phyloP scores from a whole-genome alignment of 1,140 invertebrate species.

The Odontomachus brunneus region DNA sequence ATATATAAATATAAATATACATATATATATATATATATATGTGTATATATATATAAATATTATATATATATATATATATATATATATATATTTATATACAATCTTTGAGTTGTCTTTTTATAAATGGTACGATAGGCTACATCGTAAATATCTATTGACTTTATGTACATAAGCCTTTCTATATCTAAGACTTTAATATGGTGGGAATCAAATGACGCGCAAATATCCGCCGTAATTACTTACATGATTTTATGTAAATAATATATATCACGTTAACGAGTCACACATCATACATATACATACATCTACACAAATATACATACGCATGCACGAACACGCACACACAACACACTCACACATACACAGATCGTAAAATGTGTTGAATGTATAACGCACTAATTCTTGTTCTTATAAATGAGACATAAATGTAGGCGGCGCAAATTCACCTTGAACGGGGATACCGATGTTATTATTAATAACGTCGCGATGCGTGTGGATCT shows the following conservation, averaged over 20 bases:
- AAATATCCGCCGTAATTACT: slow-evolving; percentile 19
- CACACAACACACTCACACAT: no score
- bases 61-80: neutral
- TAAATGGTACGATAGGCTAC: slow-evolving; percentile 38
- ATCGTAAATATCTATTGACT: slow-evolving; percentile 52
- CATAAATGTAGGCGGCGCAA: slow-evolving; percentile 9
- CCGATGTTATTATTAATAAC: slow-evolving; percentile 1
- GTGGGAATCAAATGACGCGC: slow-evolving; percentile 29
- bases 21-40: slow-evolving; percentile 1
- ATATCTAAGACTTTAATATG: slow-evolving; percentile 26
- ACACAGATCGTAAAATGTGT: slow-evolving; percentile 56
- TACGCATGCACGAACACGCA: no score
- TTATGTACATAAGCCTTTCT: slow-evolving; percentile 64
- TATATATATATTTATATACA: slow-evolving; percentile 33
- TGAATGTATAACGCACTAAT: slow-evolving; percentile 44
- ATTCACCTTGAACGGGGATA: neutral
- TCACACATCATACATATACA: no score
- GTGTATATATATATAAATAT: neutral
- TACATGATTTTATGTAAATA: slow-evolving; percentile 68
- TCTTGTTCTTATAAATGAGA: slow-evolving; percentile 42
- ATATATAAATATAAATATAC: slow-evolving; percentile 3
- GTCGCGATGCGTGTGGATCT: slow-evolving; percentile 22
- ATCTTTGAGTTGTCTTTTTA: slow-evolving; percentile 51
- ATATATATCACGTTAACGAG: slow-evolving; percentile 51
- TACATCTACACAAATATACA: no score